Conservation (phyloP, 1,140 invertebrate genomes). For the Drosophila littoralis region DNA sequence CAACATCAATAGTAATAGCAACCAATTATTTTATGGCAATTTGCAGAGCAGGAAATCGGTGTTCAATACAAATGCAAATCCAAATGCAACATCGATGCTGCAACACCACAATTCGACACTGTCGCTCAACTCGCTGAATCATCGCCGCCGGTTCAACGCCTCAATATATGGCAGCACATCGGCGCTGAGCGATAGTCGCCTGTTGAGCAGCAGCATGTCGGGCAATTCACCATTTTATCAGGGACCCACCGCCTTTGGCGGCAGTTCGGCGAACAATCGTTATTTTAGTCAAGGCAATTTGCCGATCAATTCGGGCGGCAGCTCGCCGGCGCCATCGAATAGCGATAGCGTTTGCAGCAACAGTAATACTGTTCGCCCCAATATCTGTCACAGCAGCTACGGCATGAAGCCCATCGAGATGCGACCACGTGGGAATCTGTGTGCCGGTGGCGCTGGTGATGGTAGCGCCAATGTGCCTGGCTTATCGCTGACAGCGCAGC, state of each 20-base stretch:
- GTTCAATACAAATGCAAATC: constrained; percentile 46
- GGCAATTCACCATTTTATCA: constrained; percentile 90
- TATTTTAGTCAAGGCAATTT: constrained; percentile 76
- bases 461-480: constrained; percentile 16
- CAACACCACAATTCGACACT: constrained; percentile 75
- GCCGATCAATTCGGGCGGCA: constrained; percentile 45
- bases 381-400: constrained; percentile 13
- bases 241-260: constrained; percentile 92
- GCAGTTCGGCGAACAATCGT: constrained; percentile 88
- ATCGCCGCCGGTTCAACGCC: constrained; percentile 74
- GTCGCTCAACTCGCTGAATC: constrained; percentile 69
- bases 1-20: constrained; percentile 51
- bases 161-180: constrained; percentile 82
- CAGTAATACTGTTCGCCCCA: neutral
- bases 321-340: constrained; percentile 45
- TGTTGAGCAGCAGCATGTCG: constrained; percentile 58
- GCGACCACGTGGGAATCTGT: constrained; percentile 22
- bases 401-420: constrained; percentile 62
- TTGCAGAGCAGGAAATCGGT: constrained; percentile 78
- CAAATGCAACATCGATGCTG: neutral
- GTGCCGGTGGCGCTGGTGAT: neutral
- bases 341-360: constrained; percentile 25
- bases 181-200: constrained; percentile 78
- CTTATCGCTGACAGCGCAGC: constrained; percentile 87
- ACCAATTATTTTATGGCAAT: constrained; percentile 73